Evolutionary conservation across 2,797 vertebrate genomes (phyloP).

Genomic region (Gymnocypris eckloni): DNA sequence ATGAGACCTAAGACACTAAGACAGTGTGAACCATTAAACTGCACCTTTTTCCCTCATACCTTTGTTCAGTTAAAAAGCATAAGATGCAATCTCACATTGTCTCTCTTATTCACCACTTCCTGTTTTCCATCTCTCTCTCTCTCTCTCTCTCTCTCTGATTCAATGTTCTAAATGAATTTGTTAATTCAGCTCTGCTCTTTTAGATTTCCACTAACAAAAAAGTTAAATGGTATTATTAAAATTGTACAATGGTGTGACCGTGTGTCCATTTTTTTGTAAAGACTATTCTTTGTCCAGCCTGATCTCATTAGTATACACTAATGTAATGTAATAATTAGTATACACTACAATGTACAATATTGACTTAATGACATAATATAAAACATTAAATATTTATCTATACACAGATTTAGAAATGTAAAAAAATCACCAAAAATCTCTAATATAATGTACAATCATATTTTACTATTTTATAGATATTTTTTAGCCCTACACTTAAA

Average conservation of each 20-base stretch:
- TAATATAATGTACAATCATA: background rate
- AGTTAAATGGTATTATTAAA: background rate
- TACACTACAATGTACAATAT: too few relatives aligned
- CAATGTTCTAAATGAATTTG: background rate
- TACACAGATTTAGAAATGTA: background rate
- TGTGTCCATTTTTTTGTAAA: background rate
- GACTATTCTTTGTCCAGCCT: background rate
- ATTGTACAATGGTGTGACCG: background rate
- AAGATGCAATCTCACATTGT: background rate
- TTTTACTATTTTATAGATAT: background rate
- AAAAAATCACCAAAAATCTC: background rate
- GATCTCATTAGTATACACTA: background rate
- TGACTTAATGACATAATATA: background rate
- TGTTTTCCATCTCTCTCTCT: conserved; percentile 27
- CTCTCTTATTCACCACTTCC: conserved; percentile 61
- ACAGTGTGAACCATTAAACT: background rate
- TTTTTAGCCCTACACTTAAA: background rate
- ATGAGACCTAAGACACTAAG: background rate
- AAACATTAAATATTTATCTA: too few relatives aligned
- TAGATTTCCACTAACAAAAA: background rate
- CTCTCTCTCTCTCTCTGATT: background rate
- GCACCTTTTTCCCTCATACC: background rate
- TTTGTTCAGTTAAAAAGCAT: background rate
- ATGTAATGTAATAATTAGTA: too few relatives aligned
- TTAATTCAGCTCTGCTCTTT: background rate